Base-by-base conservation (phyloP, 2,113 vertebrate genomes). In the Stegastes partitus region DNA sequence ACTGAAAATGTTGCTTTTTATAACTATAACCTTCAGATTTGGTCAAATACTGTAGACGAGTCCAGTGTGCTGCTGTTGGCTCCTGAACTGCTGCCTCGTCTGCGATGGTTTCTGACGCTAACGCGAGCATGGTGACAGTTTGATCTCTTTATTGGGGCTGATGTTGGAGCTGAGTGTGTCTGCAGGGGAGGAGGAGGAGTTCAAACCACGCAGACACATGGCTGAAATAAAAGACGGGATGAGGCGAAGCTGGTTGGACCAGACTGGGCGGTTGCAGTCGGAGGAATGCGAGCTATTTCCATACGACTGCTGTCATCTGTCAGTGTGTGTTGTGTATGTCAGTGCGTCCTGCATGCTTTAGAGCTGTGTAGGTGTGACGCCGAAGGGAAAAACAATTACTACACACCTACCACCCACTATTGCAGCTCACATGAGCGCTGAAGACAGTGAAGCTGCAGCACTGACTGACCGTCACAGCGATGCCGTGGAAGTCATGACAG, bases 281-380 rank as follows among this genome's bases (percentile, higher is more conserved):
- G 61, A 82, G 74, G 86, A 93, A 93, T 93, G 90, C 87, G 67
- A 65, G 63, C 80, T 75, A 85, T 91, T 89, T 89, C 56, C 86
- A 87, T 54, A 86, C 55, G 23, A 55, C 81, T 68, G 21, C 81
- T 86, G 84, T 89, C 86, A 92, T 16, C 82, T 85, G 73, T 75
- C 19, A 19, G 56, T 42, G 34, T n/a, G 58, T 53, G 26, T 75
- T 31, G 73, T 66, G 16, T 69, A 25, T 73, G 47, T 28, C 26
- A 37, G 39, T 19, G 21, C 57, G 23, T 6, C 22, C 55, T 47
- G 78, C 76, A 68, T 54, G 44, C 65, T 67, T 70, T 45, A 66
- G 68, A 78, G 79, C 74, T 74, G 68, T 82, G 89, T 87, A 77
- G 86, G 86, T 69, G 90, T 82, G 64, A 79, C 4, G 59, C 61